Base-by-base conservation (phyloP, 2,888 invertebrate species). In the Xestia sexstrigata region DNA sequence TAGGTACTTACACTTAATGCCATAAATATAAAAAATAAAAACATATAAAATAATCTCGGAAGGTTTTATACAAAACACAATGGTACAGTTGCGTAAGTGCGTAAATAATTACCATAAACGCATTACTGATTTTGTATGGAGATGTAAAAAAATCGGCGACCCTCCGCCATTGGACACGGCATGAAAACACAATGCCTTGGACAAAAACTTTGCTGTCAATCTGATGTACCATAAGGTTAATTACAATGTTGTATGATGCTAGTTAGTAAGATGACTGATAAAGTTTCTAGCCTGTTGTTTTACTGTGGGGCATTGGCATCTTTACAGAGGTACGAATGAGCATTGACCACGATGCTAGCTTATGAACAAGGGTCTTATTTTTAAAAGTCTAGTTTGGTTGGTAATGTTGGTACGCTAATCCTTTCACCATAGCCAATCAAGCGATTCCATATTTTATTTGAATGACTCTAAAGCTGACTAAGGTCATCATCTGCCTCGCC, bases 41-140 rank as follows among this genome's bases (percentile, higher is more conserved):
- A 67, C 17, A 76, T 15, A 52, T 39, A 67, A 62, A 62, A 55
- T 49, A 63, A 72, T 60, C 55, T 58, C 69, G 66, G 66, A 86
- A 79, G 79, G 83, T 76, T 77, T 79, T 73, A 67, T 49, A 77
- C 65, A 35, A 73, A 79, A 82, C 84, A 85, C 87, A 85, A 88
- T 85, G 70, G 79, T 72, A 73, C 72, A 69, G 55, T 88, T 81
- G 73, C 76, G 75, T 84, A 78, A 77, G 47, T 70, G 83, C 81
- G 88, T 87, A 82, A 68, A 79, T 63, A 88, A 87, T 87, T 76
- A 85, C 82, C 78, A 87, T 79, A 87, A 84, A 79, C 58, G 80
- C 73, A 78, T 77, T 70, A 74, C 76, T 74, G 80, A 84, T 84
- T 87, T 68, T 81, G 45, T 81, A 83, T 79, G 73, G 62, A 77